Conservation (phyloP, 2,113 vertebrate genomes). For the Menidia beryllina region DNA sequence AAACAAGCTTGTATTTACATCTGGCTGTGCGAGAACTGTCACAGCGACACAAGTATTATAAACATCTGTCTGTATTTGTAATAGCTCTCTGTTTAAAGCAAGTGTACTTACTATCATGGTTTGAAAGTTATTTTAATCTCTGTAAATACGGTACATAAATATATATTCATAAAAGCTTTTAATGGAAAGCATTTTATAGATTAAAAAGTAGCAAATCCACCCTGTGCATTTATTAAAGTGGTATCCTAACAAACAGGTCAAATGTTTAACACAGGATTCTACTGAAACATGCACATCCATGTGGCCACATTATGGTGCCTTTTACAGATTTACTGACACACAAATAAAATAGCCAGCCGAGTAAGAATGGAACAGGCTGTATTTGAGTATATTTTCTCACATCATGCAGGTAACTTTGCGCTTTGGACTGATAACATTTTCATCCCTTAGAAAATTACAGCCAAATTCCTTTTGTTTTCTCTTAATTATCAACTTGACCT, state of each 20-base stretch:
- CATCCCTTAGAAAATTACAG: constrained; percentile 42
- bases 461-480: constrained; percentile 62
- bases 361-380: constrained; percentile 1
- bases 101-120: constrained; percentile 62
- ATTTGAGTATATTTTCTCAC: constrained; percentile 7
- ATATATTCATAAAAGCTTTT: constrained; percentile 84
- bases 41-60: constrained; percentile 49
- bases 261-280: constrained; percentile 20
- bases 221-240: constrained; percentile 1
- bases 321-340: constrained; percentile 1
- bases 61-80: constrained; percentile 56
- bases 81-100: constrained; percentile 63
- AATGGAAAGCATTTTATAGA: constrained; percentile 45
- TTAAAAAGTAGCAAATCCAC: constrained; percentile 37
- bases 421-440: constrained; percentile 20
- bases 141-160: constrained; percentile 86
- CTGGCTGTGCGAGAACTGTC: constrained; percentile 43
- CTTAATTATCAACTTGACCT: constrained; percentile 1
- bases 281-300: constrained; percentile 18
- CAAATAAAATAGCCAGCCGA: neutral
- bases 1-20: constrained; percentile 29
- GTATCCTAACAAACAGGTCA: constrained; percentile 8
- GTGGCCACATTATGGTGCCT: constrained; percentile 26
- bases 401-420: neutral
- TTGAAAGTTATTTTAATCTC: constrained; percentile 79